Evolutionary conservation across 2,888 invertebrate species (phyloP), one percentile per base, ranked within the genome.

Genomic region (Sussaba pulchella): DNA sequence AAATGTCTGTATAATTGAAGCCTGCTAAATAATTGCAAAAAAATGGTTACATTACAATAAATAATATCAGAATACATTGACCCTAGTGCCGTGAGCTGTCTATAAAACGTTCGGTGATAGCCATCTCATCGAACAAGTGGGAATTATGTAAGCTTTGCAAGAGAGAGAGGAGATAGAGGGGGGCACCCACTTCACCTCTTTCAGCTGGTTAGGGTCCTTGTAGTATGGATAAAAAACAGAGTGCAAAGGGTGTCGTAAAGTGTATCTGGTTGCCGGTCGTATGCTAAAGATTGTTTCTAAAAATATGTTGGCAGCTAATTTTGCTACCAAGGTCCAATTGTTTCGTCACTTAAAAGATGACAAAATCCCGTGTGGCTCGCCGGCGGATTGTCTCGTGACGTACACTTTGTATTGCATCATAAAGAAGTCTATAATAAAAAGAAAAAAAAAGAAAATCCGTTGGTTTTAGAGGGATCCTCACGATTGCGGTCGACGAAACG

Each of bases 221-320:
- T 41, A 31, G 43, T 2, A 31, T 24, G 26, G 26, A 43, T 17
- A 41, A 57, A 70, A 69, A 70, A 31, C 26, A 24, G 39, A 19
- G 21, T 39, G 52, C 52, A 24, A 39, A 52, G 52, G 39, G 52
- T 52, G 67, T 67, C 21, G 31, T 52, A 67, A 67, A 39, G 17
- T 36, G 36, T 14, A 14, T 14, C 10, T 17, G n/a, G n/a, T n/a
- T n/a, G n/a, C n/a, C n/a, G 12, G 21, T 8, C 12, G 24, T 24
- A 24, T 17, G 54, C 77, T 70, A 70, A 77, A 81, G 73, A 70
- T 73, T 81, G 64, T 66, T 81, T 74, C 73, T 78, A 81, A 78
- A 81, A 78, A 81, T 81, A 81, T 81, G 64, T 66, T 70, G 81
- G 54, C 81, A 75, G 75, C 80, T 75, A 80, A 79, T 41, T 75